phyloP scores from a whole-genome alignment of 2,888 invertebrate species.

The Falcaria lacertinaria region DNA sequence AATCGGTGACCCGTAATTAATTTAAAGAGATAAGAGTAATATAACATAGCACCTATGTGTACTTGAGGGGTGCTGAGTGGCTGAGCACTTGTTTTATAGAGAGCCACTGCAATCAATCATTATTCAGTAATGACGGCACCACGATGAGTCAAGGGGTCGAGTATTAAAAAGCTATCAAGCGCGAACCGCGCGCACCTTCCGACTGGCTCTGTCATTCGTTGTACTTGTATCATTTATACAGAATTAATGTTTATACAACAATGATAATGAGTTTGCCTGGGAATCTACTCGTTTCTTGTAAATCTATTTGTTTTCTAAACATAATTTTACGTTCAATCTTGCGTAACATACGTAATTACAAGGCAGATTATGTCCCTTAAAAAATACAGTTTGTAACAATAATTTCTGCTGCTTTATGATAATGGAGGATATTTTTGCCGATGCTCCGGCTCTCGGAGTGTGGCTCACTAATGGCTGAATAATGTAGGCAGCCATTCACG shows the following conservation, averaged over 20 bases:
- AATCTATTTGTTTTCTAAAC: background rate
- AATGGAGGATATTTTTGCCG: slow-evolving; percentile 21
- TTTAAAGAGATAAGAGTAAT: too few relatives aligned
- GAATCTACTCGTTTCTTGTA: background rate
- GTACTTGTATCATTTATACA: background rate
- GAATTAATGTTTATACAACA: background rate
- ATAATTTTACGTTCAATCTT: background rate
- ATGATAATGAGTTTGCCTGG: background rate
- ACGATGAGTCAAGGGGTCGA: slow-evolving; percentile 37
- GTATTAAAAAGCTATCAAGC: slow-evolving; percentile 51
- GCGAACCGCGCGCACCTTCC: slow-evolving; percentile 15
- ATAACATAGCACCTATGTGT: too few relatives aligned
- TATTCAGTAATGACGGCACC: slow-evolving; percentile 37
- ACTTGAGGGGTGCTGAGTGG: background rate
- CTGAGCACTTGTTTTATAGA: background rate
- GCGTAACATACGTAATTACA: background rate
- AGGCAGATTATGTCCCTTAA: background rate
- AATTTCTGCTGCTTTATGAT: slow-evolving; percentile 7
- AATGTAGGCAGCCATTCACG: slow-evolving; percentile 54
- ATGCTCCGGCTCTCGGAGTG: slow-evolving; percentile 24
- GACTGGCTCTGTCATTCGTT: slow-evolving; percentile 3
- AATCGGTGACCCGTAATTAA: too few relatives aligned
- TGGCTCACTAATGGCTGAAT: slow-evolving; percentile 52
- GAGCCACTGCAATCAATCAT: slow-evolving; percentile 41
- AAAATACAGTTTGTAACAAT: too few relatives aligned